Conservation (phyloP, 2,888 invertebrate genomes). For the Epinotia brunnichana region DNA sequence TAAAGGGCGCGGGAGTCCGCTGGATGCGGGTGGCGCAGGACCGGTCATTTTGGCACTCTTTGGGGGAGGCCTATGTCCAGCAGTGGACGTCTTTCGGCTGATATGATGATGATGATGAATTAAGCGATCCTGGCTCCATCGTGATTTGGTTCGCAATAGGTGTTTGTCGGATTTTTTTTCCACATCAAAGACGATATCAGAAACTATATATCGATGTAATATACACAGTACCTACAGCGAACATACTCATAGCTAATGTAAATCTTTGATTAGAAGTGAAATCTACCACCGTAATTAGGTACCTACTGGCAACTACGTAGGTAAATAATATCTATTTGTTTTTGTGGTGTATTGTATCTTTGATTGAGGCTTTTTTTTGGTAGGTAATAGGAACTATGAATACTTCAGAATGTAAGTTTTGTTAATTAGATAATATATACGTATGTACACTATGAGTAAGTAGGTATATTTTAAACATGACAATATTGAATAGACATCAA, state of each 20-base stretch:
- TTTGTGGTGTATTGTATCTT: background rate
- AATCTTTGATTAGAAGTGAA: slow-evolving; percentile 2
- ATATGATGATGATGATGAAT: too few relatives aligned
- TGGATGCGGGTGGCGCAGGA: too few relatives aligned
- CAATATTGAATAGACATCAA: background rate
- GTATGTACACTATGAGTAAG: too few relatives aligned
- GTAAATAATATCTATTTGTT: background rate
- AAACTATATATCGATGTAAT: background rate
- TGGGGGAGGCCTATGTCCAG: too few relatives aligned
- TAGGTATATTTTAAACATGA: too few relatives aligned
- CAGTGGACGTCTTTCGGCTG: too few relatives aligned
- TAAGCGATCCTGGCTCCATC: too few relatives aligned
- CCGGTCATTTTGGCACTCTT: too few relatives aligned
- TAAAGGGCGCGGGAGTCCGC: too few relatives aligned
- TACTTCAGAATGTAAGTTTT: background rate
- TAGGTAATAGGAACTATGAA: background rate
- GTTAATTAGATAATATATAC: too few relatives aligned
- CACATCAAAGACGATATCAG: slow-evolving; percentile 1
- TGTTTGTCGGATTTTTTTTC: background rate
- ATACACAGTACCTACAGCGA: background rate
- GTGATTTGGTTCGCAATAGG: too few relatives aligned
- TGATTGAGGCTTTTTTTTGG: background rate
- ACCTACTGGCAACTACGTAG: background rate
- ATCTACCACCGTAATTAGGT: background rate
- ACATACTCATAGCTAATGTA: background rate